These are phyloP conservation scores for Emmelina monodactyla DNA, from an alignment of 2,888 invertebrate species.

Conservation along the genomic window DNA sequence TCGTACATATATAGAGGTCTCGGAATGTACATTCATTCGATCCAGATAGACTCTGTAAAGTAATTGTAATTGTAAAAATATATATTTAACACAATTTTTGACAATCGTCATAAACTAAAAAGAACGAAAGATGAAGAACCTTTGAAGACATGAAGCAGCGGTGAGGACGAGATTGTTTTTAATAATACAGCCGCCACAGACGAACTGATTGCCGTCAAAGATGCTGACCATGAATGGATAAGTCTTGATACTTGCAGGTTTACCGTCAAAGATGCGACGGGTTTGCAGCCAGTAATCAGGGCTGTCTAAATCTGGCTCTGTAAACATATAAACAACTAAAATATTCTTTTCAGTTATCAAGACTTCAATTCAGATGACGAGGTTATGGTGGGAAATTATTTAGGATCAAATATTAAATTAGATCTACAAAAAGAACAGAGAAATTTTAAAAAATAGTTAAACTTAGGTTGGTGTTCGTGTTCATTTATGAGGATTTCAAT, in stretches of 20 bases:
- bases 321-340: slow-evolving; percentile 7
- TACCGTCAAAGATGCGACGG: slow-evolving; percentile 22
- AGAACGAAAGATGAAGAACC: slow-evolving; percentile 19
- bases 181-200: slow-evolving; percentile 27
- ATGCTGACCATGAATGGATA: slow-evolving; percentile 28
- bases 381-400: too few relatives aligned
- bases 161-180: slow-evolving; percentile 25
- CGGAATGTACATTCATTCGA: not conserved
- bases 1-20: too few relatives aligned
- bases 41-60: too few relatives aligned
- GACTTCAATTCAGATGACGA: too few relatives aligned
- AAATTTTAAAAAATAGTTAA: too few relatives aligned
- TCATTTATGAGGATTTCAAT: too few relatives aligned
- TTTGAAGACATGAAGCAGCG: slow-evolving; percentile 29
- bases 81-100: not conserved
- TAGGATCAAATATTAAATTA: too few relatives aligned
- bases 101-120: not conserved
- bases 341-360: too few relatives aligned
- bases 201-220: slow-evolving; percentile 20
- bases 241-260: slow-evolving; percentile 13
- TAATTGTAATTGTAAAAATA: not conserved
- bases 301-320: slow-evolving; percentile 5
- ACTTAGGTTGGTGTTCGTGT: too few relatives aligned
- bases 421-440: too few relatives aligned
- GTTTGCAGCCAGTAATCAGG: slow-evolving; percentile 4